Evolutionary conservation across 2,113 vertebrate species (phyloP).

Genomic region (Calcarius ornatus): DNA sequence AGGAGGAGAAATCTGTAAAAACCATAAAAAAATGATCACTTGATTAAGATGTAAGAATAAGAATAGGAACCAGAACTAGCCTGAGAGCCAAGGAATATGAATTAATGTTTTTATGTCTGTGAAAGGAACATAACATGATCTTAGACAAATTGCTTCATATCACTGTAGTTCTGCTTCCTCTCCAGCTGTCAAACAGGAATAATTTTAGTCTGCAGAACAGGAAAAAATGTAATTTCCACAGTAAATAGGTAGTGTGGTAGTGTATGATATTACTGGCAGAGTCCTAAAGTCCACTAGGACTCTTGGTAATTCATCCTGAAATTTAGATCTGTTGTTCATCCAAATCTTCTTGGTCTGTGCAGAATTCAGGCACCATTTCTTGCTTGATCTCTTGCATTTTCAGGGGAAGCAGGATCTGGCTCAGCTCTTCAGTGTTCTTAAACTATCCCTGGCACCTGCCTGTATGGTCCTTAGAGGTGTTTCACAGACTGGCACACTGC

Average conservation of each 20-base stretch:
- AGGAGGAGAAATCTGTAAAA: neutral
- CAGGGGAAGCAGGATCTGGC: neutral
- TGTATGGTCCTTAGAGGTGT: neutral
- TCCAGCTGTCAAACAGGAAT: neutral
- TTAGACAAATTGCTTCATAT: neutral
- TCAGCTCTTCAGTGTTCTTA: neutral
- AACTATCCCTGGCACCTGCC: neutral
- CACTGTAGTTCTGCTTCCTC: neutral
- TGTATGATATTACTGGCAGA: neutral
- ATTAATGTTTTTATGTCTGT: neutral
- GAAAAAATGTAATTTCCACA: neutral
- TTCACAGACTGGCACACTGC: neutral
- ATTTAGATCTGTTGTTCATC: neutral
- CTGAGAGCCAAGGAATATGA: neutral
- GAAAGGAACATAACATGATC: neutral
- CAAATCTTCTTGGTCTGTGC: neutral
- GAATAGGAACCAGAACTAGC: neutral
- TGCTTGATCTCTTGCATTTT: neutral
- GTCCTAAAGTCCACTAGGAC: neutral
- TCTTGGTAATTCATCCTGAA: neutral
- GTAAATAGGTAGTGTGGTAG: neutral
- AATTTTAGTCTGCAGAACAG: neutral
- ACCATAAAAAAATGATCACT: neutral
- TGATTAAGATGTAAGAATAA: neutral
- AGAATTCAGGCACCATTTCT: neutral